These are phyloP conservation scores for Heliconius aoede DNA, from an alignment of 2,888 invertebrate genomes.

Conservation along the genomic window DNA sequence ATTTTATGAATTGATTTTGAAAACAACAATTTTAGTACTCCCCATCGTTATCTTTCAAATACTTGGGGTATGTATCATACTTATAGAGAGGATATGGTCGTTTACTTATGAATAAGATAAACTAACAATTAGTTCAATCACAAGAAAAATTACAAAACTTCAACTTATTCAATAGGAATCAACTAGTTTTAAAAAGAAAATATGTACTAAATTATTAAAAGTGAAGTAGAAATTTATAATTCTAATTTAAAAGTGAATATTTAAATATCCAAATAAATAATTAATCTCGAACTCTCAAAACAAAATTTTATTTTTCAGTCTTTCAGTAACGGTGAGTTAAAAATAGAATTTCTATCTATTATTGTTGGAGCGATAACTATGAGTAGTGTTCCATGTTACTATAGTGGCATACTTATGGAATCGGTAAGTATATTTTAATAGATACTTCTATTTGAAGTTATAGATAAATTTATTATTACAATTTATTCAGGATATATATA, in stretches of 20 bases:
- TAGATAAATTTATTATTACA: not conserved
- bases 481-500: not conserved
- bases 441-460: not conserved
- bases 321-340: slow-evolving; percentile 50
- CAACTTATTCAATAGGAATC: too few relatives aligned
- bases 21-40: slow-evolving; percentile 51
- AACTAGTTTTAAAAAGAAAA: too few relatives aligned
- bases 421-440: slow-evolving; percentile 51
- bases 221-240: too few relatives aligned
- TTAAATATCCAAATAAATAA: too few relatives aligned
- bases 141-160: too few relatives aligned
- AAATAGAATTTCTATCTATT: slow-evolving; percentile 57
- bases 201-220: too few relatives aligned
- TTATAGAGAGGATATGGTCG: not conserved
- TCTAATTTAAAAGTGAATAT: too few relatives aligned
- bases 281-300: too few relatives aligned
- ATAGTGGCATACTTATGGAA: slow-evolving; percentile 57
- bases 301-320: slow-evolving; percentile 41
- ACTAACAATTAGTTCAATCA: too few relatives aligned
- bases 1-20: slow-evolving; percentile 48
- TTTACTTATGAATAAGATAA: too few relatives aligned
- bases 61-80: slow-evolving; percentile 50
- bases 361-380: slow-evolving; percentile 51
- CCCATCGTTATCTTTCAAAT: slow-evolving; percentile 56
- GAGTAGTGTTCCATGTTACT: slow-evolving; percentile 53